These are phyloP conservation scores for Drosophila engyochracea DNA, from an alignment of 2,888 invertebrate species.

Conservation along the genomic window DNA sequence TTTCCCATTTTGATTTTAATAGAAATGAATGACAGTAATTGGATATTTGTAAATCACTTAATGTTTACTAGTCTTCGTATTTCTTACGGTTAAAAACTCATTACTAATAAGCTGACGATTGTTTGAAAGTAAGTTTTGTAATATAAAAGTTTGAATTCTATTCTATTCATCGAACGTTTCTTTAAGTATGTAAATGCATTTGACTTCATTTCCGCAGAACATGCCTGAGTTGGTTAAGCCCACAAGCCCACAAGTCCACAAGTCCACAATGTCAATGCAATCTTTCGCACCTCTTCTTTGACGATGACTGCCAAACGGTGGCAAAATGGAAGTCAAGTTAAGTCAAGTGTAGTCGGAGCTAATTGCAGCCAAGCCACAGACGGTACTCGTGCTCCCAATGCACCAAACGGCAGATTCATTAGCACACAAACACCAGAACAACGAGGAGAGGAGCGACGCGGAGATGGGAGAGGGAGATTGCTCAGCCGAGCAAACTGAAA, in stretches of 20 bases:
- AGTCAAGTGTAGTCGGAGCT: constrained; percentile 64
- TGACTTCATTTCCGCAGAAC: not conserved
- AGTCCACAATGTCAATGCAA: not conserved
- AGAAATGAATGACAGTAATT: not conserved
- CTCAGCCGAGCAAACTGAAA: constrained; percentile 45
- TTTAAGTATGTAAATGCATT: not conserved
- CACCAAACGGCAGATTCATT: constrained; percentile 62
- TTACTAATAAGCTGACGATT: not conserved
- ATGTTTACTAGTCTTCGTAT: not conserved
- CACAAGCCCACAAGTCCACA: not conserved
- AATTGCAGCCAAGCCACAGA: constrained; percentile 67
- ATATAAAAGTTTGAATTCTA: not conserved
- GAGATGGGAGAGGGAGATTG: not conserved
- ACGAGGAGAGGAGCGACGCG: not conserved
- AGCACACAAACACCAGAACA: constrained; percentile 36
- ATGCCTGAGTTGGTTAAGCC: constrained; percentile 1
- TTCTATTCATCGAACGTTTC: not conserved
- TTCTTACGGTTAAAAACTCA: not conserved
- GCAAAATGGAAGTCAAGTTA: constrained; percentile 33
- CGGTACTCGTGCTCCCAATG: constrained; percentile 27
- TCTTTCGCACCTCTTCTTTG: constrained; percentile 47
- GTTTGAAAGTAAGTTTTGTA: not conserved
- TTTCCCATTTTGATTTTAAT: not conserved
- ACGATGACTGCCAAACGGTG: constrained; percentile 1
- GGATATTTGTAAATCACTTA: not conserved